Percentiles rank a stretch among this genome's conserved stretches.
Evolutionary conservation across 1,140 invertebrate species (phyloP).

Genomic region (Drosophila pectinifera): DNA sequence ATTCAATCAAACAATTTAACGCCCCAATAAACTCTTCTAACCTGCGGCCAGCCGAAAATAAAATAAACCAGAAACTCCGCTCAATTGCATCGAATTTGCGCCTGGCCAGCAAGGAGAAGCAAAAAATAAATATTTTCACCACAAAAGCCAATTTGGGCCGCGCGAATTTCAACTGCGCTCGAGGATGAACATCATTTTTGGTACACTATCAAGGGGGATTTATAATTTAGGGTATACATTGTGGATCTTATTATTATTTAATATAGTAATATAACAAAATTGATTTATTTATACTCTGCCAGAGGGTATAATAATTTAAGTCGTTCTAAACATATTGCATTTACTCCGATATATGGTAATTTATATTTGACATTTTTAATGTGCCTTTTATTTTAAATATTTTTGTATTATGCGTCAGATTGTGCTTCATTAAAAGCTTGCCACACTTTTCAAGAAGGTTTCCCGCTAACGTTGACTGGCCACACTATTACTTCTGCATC

Average conservation of each 20-base stretch:
- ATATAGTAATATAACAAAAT: too few relatives aligned
- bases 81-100: constrained; percentile 78
- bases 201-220: background rate
- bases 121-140: constrained; percentile 49
- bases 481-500: too few relatives aligned
- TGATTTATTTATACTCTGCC: background rate
- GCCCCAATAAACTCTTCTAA: constrained; percentile 76
- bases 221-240: background rate
- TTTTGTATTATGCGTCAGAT: too few relatives aligned
- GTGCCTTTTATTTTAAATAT: background rate
- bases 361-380: background rate
- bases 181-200: constrained; percentile 41
- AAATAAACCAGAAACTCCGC: constrained; percentile 51
- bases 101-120: constrained; percentile 19
- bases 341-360: too few relatives aligned
- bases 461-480: too few relatives aligned
- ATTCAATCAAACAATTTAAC: constrained; percentile 80
- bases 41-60: constrained; percentile 50
- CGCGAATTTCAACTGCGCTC: constrained; percentile 40
- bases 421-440: too few relatives aligned
- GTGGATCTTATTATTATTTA: background rate
- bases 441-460: too few relatives aligned
- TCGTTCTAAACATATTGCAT: too few relatives aligned
- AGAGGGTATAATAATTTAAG: background rate
- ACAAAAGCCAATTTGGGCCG: constrained; percentile 53